Base-by-base conservation (phyloP, 2,113 vertebrate genomes). In the Labeo catla region DNA sequence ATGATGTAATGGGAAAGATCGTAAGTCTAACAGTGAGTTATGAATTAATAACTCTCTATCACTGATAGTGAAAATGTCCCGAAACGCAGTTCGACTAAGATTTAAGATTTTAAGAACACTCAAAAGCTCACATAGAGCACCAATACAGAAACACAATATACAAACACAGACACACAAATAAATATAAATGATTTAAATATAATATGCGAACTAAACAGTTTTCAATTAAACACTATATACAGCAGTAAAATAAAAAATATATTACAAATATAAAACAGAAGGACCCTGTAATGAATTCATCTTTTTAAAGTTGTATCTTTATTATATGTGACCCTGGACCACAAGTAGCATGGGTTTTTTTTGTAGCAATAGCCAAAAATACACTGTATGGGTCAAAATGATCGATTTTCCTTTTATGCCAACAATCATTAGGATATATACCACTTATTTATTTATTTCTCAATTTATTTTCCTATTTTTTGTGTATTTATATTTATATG, bases 111-210 rank as follows among this genome's bases (percentile, higher is more conserved):
- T 47, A 12, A 10, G 10, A 47, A 74, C 5, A 2, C 70, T 21
- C 8, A 72, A 21, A 72, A 49, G 10, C 72, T 6, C 2, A 15
- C 43, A 47, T 36, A 28, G 4, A 65, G 10, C 19, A 9, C 39
- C 66, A 70, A 3, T 70, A 47, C n/a, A 73, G 39, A 73, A 74
- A 73, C 19, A n/a, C 70, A 73, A 47, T 47, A 73, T n/a, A 45
- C n/a, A 45, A 19, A 12, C 43, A n/a, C 8, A 45, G 8, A 11
- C 36, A 73, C 10, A 19, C 16, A 72, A 19, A 45, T 43, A 72
- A 4, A 21, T 45, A 21, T 39, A 36, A 36, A 68, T 63, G 34
- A 28, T 28, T 28, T 34, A 66, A 28, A 28, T 65, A 36, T 36
- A 34, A 66, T 13, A 12, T 15, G 23, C 12, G 28, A 36, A 15